Percentiles rank a stretch among this genome's conserved stretches.
phyloP scores from a whole-genome alignment of 2,888 invertebrate species.

The Ischnus inquisitorius region DNA sequence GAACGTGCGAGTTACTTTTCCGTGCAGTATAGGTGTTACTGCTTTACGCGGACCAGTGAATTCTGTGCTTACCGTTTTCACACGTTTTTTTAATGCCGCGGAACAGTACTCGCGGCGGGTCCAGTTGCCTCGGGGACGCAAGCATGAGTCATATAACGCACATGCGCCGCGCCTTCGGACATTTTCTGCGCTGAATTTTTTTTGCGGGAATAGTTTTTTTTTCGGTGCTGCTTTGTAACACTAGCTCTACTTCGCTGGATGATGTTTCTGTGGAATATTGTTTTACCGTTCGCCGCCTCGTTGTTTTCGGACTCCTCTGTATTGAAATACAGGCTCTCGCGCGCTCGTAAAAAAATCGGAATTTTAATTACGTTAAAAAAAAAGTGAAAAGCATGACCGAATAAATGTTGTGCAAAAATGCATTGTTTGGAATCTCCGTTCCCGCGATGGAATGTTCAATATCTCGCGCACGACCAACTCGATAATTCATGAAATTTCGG shows the following conservation, averaged over 20 bases:
- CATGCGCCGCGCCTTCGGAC: too few species aligned
- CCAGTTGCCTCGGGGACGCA: too few species aligned
- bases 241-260: constrained; percentile 1
- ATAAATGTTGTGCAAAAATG: constrained; percentile 6
- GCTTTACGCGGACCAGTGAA: background rate
- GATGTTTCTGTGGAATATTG: constrained; percentile 25
- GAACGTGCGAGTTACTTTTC: constrained; percentile 15
- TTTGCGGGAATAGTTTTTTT: constrained; percentile 26
- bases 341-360: constrained; percentile 24
- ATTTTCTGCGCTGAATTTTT: constrained; percentile 28
- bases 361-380: constrained; percentile 43
- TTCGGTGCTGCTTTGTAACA: constrained; percentile 10
- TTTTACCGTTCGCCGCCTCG: constrained; percentile 18
- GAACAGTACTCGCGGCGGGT: too few species aligned
- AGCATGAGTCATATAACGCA: too few species aligned
- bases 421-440: background rate
- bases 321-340: background rate
- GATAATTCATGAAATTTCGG: too few species aligned
- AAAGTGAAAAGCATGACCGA: background rate
- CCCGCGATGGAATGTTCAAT: background rate
- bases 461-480: background rate
- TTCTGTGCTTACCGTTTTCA: too few species aligned
- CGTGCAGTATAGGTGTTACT: background rate
- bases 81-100: too few species aligned
- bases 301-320: constrained; percentile 13